Evolutionary conservation across 2,113 vertebrate species (phyloP), one percentile per base, ranked within the genome.

Genomic region (Hippoglossus stenolepis): DNA sequence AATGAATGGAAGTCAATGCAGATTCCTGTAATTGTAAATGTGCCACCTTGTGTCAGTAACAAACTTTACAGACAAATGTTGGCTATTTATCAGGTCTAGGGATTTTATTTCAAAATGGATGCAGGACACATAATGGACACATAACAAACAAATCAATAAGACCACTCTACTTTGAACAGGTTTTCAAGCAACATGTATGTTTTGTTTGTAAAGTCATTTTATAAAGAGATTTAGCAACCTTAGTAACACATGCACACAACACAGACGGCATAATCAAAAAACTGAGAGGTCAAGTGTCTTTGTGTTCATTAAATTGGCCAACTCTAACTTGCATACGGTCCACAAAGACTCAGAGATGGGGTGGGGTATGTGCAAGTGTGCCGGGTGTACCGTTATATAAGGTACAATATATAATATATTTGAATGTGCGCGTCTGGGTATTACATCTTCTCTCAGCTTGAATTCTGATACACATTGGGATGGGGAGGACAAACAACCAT

Each of bases 211-310:
- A 58, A 65, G 43, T 82, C 26, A 71, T 79, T 73, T 65, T 68
- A 81, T 71, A 86, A 87, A 77, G 85, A 86, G 35, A 74, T 81
- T 24, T 54, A 70, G n/a, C 71, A 67, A 75, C 59, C 26, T 79
- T 59, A 58, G 53, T 45, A 71, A 85, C 87, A 83, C 85, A 85
- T 88, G 80, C 90, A 90, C 74, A 86, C 67, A 77, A 73, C 72
- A 85, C 72, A 85, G 64, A 78, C 47, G 47, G 31, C 38, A 76
- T 26, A 65, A 65, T 38, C 59, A 70, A 67, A 79, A 43, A 61
- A 65, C 14, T 63, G 60, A 75, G 65, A 64, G 53, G 28, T 57
- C 69, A 45, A 70, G 26, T 59, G 73, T 74, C 60, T 65, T 49
- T 77, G 66, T 73, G 56, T 85, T 71, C 28, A 38, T 58, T 79